Evolutionary conservation across 2,888 invertebrate genomes (phyloP), one percentile per base, ranked within the genome.

Genomic region (Cyaniris semiargus): DNA sequence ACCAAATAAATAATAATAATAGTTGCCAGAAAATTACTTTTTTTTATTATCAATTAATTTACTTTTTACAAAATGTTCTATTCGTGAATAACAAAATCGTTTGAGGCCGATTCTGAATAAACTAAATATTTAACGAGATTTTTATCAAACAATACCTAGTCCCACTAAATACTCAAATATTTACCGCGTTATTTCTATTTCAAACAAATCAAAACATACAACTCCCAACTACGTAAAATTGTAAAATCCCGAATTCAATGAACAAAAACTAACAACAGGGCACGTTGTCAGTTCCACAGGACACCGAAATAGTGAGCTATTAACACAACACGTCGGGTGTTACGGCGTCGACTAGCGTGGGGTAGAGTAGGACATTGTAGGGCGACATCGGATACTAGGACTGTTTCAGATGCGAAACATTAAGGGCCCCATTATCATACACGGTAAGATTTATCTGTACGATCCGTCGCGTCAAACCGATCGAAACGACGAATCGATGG

Each of bases 301-400:
- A 66, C 66, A 66, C 27, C 66, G 66, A 66, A 66, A 66, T 66
- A 66, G 66, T 18, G 66, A 31, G 66, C 27, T 27, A 66, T 66
- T 66, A 66, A 58, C 60, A 13, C 66, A 31, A 66, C 66, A 66
- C 66, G 27, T 15, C 18, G 27, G 13, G 6, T 66, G 18, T 27
- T 6, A 18, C 5, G 3, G 66, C 27, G 27, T 23, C 2, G n/a
- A 2, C 4, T 60, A 23, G 60, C 60, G 23, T 60, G 23, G 60
- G 13, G 58, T 3, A 27, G 27, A 1, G 27, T 27, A n/a, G n/a
- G n/a, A n/a, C 21, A 60, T 10, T 15, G 27, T 27, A 3, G 27
- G 66, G 15, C 15, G 27, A 6, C 10, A 8, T 58, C 7, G 58
- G 58, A 27, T 27, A 66, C 23, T 15, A 31, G 66, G 23, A 13